A percentile compares a stretch with the other conserved stretches of the same genome.
phyloP scores from a whole-genome alignment of 2,888 invertebrate genomes.

The Cantharis rufa region DNA sequence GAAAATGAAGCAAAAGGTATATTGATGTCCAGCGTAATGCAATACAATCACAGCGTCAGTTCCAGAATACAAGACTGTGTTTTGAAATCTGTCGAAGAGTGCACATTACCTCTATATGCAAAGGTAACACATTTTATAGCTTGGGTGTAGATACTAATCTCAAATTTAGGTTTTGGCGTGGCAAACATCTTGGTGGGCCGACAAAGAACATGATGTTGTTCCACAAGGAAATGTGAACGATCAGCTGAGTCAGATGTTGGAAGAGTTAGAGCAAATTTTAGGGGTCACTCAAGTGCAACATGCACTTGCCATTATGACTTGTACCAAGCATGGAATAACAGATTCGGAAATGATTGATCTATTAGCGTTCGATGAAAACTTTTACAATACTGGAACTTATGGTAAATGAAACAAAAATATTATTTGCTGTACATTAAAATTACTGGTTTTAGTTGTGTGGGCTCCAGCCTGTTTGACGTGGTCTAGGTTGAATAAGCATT shows the following conservation, averaged over 20 bases:
- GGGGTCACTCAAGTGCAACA: constrained; percentile 68
- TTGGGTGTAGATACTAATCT: neutral
- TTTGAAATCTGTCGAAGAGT: constrained; percentile 64
- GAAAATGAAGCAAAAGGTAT: constrained; percentile 60
- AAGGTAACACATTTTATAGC: constrained; percentile 59
- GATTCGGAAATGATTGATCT: constrained; percentile 81
- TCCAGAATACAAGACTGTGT: constrained; percentile 64
- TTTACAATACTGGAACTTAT: constrained; percentile 67
- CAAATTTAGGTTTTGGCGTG: constrained; percentile 60
- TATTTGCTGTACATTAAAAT: neutral
- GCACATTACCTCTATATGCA: constrained; percentile 71
- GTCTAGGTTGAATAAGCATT: constrained; percentile 67
- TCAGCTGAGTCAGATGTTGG: constrained; percentile 69
- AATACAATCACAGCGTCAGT: constrained; percentile 65
- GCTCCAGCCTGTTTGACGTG: constrained; percentile 71
- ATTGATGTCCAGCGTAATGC: constrained; percentile 61
- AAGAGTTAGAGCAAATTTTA: constrained; percentile 69
- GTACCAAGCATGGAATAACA: constrained; percentile 76
- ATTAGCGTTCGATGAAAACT: constrained; percentile 66
- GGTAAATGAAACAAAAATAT: constrained; percentile 54
- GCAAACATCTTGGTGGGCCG: constrained; percentile 65
- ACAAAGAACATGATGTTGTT: constrained; percentile 60
- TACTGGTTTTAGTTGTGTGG: constrained; percentile 62
- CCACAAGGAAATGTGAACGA: constrained; percentile 62
- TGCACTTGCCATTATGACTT: constrained; percentile 73